A percentile compares a stretch with the other conserved stretches of the same genome.
These are phyloP conservation scores for Acholoe squamosa DNA, from an alignment of 2,888 invertebrate genomes.

Conservation along the genomic window DNA sequence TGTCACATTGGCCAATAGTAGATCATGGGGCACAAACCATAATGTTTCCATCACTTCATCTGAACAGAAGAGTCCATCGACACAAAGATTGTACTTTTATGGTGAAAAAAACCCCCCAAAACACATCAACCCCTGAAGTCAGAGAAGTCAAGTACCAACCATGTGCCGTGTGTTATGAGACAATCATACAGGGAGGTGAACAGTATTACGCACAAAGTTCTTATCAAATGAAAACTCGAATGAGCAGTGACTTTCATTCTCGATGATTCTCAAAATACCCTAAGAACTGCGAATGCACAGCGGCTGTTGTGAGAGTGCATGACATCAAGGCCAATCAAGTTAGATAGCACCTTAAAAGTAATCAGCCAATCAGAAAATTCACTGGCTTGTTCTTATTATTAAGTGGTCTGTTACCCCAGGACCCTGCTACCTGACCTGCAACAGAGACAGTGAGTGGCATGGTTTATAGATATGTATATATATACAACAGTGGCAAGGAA, in stretches of 20 bases:
- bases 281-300: background rate
- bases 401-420: constrained; percentile 36
- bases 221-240: background rate
- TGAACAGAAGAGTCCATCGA: constrained; percentile 20
- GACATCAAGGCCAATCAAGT: constrained; percentile 58
- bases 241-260: constrained; percentile 6
- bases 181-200: constrained; percentile 8
- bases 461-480: background rate
- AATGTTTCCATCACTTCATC: background rate
- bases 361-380: constrained; percentile 16
- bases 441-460: constrained; percentile 15
- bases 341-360: constrained; percentile 34
- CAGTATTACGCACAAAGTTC: background rate
- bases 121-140: constrained; percentile 28
- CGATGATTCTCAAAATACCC: background rate
- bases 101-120: background rate
- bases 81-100: background rate
- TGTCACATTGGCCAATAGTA: background rate
- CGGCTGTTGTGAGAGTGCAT: constrained; percentile 20
- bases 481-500: background rate
- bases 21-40: background rate
- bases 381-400: background rate
- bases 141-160: background rate
- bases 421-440: constrained; percentile 59
- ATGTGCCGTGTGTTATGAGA: constrained; percentile 16